Evolutionary conservation across 2,888 invertebrate species (phyloP), one percentile per base, ranked within the genome.

Genomic region (Caenorhabditis sp.): DNA sequence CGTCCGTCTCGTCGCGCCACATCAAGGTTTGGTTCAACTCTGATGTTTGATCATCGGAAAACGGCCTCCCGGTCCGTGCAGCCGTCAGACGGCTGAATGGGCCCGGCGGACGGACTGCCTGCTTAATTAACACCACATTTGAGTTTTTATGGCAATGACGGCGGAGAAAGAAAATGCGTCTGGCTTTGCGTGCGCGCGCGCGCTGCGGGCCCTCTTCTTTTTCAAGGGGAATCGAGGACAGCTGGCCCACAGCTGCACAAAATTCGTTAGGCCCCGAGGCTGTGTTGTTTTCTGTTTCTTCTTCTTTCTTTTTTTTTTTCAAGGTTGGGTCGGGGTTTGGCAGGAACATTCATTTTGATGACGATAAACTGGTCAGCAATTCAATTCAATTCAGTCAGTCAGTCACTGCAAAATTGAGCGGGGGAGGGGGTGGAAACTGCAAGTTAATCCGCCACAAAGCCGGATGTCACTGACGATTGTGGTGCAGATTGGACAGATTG

Each of bases 231-330:
- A 62, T 4, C 22, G 60, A 61, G 67, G 67, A 67, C 76, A 76
- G 76, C 76, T 76, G 76, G 76, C 53, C 61, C 76, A 76, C 76
- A 76, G 76, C 76, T 76, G 76, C 76, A 60, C 76, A 61, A 61
- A 67, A 74, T 53, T 65, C 50, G 72, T 65, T 65, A 51, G 47
- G 56, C 50, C 18, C 22, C 6, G 2, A 3, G 50, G 1, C 8
- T 50, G 6, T 18, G n/a, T n/a, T n/a, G n/a, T n/a, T n/a, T n/a
- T n/a, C n/a, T n/a, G 50, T 50, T 20, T 60, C 28, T 40, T 58
- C n/a, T 35, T 51, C 22, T 51, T 20, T 35, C 26, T 9, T 55
- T 64, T 35, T 72, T 72, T 58, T 44, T 55, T 47, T 50, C 50
- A 22, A 72, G 64, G 65, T 67, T 65, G 65, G 58, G 9, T 9